Base-by-base conservation (phyloP, 2,888 invertebrate genomes). In the Volucella bombylans region DNA sequence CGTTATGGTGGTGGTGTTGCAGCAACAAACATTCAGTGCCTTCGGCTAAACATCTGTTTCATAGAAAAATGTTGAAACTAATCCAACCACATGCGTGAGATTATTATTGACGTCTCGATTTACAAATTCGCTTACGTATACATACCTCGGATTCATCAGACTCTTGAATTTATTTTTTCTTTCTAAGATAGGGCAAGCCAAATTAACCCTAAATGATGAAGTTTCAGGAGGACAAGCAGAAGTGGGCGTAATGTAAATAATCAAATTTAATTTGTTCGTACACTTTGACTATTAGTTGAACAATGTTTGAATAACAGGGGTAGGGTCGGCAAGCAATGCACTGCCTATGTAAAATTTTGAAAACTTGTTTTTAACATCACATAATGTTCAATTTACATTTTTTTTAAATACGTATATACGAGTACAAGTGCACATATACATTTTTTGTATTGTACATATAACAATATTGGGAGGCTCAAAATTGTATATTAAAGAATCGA, bases 1-100 rank as follows among this genome's bases (percentile, higher is more conserved):
- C 39, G 8, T 38, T 49, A 49, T 57, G 39, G 50, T 54, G 72
- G 59, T 59, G 15, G 50, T 38, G 45, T 59, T 76, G 50, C 76
- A 67, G 31, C 38, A 59, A 41, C 76, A 62, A 62, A 68, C 50
- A 43, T 47, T 41, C 23, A 71, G 2, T 18, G 86, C 88, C 87
- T 73, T 38, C 57, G 78, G 88, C 82, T 65, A 77, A 86, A 88
- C 88, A 88, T 88, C 88, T 88, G 88, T 88, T 88, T 87, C 50
- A 55, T 69, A 74, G 86, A 83, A 86, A 83, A 64, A 74, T 79
- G 72, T 61, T 69, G 68, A 71, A 69, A 80, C 55, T 87, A 86
- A 87, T 87, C 85, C 81, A 81, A 87, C 87, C 87, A 87, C 87
- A 88, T 87, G 87, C 81, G 82, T 71, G 57, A 80, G 86, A 87